Base-by-base conservation (phyloP, 2,888 invertebrate species). In the Cerastis rubricosa region DNA sequence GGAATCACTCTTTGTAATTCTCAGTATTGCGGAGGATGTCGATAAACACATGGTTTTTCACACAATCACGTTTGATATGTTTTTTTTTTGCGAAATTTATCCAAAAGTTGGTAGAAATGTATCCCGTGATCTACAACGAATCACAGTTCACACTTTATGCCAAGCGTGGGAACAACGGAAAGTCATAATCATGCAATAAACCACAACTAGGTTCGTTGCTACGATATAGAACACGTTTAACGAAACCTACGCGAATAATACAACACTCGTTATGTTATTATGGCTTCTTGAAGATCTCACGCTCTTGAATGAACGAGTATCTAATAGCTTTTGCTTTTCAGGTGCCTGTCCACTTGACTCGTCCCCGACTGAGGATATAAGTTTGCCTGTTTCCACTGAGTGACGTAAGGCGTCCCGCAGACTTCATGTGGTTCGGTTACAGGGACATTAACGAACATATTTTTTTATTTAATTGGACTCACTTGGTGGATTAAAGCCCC, bases 151-250 rank as follows among this genome's bases (percentile, higher is more conserved):
- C 70, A 77, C 40, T 77, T 79, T 73, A 80, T 67, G 69, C 72
- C 47, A 57, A 59, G 84, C 87, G 86, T 88, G 84, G 88, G 89
- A 89, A 87, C 88, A 88, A 83, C 90, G 91, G 92, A 92, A 91
- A 87, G 88, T 84, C 87, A 90, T 90, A 91, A 92, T 92, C 90
- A 88, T 85, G 71, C 86, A 87, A 88, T 91, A 89, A 92, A 90
- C 90, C 89, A 81, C 90, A 88, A 84, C 86, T 84, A 85, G 83
- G 80, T 78, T 79, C 68, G 83, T 83, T 73, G 77, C 76, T 80
- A 59, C 78, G 71, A 81, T 86, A 77, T 74, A 75, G 76, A 75
- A 67, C 80, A 64, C 71, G 66, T 76, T 73, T 76, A 79, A 78
- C 43, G 14, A 66, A 85, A 83, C 89, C 89, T 88, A 88, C 89